Conservation (phyloP, 1,140 invertebrate genomes). For the Scylla paramamosain region DNA sequence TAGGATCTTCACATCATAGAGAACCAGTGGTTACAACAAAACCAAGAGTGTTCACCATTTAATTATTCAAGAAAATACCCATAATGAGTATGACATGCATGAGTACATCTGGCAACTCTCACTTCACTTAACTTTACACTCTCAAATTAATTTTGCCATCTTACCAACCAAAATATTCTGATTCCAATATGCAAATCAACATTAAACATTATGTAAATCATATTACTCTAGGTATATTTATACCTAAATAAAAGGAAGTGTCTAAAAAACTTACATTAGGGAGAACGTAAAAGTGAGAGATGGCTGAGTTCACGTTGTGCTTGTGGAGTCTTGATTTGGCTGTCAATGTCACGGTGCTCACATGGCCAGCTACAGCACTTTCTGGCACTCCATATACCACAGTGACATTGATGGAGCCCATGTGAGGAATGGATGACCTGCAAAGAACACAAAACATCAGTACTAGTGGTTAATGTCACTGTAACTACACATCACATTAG, state of each 20-base stretch:
- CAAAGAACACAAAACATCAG: background rate
- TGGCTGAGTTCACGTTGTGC: constrained; percentile 56
- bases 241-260: no score
- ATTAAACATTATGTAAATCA: no score
- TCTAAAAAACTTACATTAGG: constrained; percentile 12
- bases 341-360: constrained; percentile 51
- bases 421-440: background rate
- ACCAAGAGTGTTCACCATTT: background rate
- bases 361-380: constrained; percentile 34
- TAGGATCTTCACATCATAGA: background rate
- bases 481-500: background rate
- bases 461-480: background rate
- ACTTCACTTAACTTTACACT: no score
- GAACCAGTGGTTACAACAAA: background rate
- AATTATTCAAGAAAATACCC: no score
- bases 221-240: no score
- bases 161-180: no score
- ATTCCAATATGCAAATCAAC: no score
- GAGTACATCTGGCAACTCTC: no score
- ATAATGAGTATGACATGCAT: no score
- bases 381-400: constrained; percentile 35
- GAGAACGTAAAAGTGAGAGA: constrained; percentile 50
- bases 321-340: constrained; percentile 30
- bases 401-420: constrained; percentile 12
- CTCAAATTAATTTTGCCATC: no score